Base-by-base conservation (phyloP, 1,140 invertebrate species). In the Hypsibius dujardini region DNA sequence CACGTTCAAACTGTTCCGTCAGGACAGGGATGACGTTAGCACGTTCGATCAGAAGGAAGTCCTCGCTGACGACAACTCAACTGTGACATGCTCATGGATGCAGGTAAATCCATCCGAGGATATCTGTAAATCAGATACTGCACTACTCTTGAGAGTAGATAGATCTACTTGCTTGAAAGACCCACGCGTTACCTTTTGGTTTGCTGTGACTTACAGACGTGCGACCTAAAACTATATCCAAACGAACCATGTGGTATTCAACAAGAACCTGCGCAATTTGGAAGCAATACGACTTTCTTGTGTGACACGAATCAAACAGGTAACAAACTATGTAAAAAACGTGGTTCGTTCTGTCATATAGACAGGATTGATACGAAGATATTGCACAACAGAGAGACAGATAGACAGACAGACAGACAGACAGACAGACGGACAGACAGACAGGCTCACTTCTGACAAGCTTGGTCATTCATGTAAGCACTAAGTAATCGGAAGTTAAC, bases 191-290 rank as follows among this genome's bases (percentile, higher is more conserved):
- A 70, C 47, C 47, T 1, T 1, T n/a, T 56, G 15, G 15, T 71
- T 14, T 46, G 42, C 40, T 72, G 46, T 74, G 69, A 46, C 46
- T 71, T 59, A 3, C 70, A 80, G 79, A 78, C 79, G 69, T 80
- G 79, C 73, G 74, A 75, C 3, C 71, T 79, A 71, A 73, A 71
- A 7, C 77, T 75, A 69, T 59, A 75, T 2, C 74, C 76, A 1
- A 73, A 46, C 1, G 74, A 75, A 14, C 59, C 74, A 1, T 80
- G 79, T 74, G 79, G 78, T 40, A 71, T 80, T 45, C 74, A 78
- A 60, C 76, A 77, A 75, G 71, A 74, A 40, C 45, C 69, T 28
- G 74, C 74, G n/a, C n/a, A n/a, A n/a, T 70, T 42, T 73, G 50
- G 50, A 70, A 7, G 62, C 71, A 12, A 59, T 70, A 12, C 0